These are phyloP conservation scores for Dolomedes plantarius DNA, from an alignment of 2,888 invertebrate genomes.

Conservation along the genomic window DNA sequence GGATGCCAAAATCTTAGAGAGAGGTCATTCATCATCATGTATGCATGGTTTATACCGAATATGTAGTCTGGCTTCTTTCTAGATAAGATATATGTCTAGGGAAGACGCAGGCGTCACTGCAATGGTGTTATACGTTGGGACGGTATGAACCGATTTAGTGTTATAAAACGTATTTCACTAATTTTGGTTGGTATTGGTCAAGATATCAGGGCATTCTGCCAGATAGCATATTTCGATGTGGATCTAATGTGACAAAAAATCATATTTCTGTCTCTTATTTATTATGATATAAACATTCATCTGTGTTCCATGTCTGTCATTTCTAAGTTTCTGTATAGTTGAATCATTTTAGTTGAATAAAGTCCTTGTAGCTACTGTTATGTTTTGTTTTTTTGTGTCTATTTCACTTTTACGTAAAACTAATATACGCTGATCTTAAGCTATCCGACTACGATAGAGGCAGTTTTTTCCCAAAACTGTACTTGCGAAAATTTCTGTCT, in stretches of 20 bases:
- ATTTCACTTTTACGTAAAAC: too few relatives aligned
- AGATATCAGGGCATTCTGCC: constrained; percentile 19
- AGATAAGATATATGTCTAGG: constrained; percentile 6
- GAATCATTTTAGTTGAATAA: constrained; percentile 30
- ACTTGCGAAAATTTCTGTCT: too few relatives aligned
- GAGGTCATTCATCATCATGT: background rate
- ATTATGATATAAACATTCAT: constrained; percentile 10
- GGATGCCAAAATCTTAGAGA: background rate
- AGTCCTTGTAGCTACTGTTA: background rate
- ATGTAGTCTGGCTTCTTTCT: constrained; percentile 12
- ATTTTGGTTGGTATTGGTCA: constrained; percentile 1
- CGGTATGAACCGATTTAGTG: background rate
- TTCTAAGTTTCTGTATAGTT: background rate
- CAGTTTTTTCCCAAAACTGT: too few relatives aligned
- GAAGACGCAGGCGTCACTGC: background rate
- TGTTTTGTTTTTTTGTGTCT: too few relatives aligned
- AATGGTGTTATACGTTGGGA: background rate
- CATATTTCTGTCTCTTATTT: constrained; percentile 21
- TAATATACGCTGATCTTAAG: too few relatives aligned
- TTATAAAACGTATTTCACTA: background rate
- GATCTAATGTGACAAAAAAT: background rate
- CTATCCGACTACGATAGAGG: too few relatives aligned
- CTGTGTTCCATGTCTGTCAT: constrained; percentile 12
- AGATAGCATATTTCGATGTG: constrained; percentile 15
- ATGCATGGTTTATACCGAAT: background rate